Conservation (phyloP, 2,797 vertebrate species). For the Onychomys arenicola region DNA sequence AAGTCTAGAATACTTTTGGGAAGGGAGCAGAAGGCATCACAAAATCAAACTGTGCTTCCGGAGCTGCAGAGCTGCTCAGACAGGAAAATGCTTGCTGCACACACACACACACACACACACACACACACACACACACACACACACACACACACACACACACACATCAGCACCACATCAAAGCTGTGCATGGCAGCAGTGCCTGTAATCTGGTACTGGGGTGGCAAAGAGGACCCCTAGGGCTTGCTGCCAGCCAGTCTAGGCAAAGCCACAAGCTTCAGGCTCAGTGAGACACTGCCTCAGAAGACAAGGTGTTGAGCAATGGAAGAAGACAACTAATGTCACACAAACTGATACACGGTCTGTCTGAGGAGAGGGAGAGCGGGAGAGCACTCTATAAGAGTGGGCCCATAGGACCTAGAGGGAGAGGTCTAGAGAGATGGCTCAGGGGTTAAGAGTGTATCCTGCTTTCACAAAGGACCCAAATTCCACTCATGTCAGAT, state of each 20-base stretch:
- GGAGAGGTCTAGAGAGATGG: neutral
- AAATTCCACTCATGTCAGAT: neutral
- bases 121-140: too few species aligned
- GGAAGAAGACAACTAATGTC: neutral
- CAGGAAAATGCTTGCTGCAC: neutral
- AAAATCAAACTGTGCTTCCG: neutral
- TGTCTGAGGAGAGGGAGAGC: neutral
- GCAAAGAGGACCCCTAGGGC: neutral
- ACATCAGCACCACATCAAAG: neutral
- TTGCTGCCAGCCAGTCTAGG: neutral
- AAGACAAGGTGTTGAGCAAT: neutral
- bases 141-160: too few species aligned
- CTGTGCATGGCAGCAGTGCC: neutral
- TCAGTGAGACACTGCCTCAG: neutral
- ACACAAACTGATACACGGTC: neutral
- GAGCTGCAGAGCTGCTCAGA: neutral
- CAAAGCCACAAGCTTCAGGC: neutral
- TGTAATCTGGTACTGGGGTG: neutral
- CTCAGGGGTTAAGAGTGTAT: neutral
- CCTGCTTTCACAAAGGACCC: neutral
- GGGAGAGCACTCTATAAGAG: neutral
- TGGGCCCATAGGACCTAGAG: neutral
- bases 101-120: neutral
- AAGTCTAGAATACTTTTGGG: neutral
- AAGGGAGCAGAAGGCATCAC: neutral